Conservation (phyloP, 2,113 vertebrate genomes). For the Azemiops feae region DNA sequence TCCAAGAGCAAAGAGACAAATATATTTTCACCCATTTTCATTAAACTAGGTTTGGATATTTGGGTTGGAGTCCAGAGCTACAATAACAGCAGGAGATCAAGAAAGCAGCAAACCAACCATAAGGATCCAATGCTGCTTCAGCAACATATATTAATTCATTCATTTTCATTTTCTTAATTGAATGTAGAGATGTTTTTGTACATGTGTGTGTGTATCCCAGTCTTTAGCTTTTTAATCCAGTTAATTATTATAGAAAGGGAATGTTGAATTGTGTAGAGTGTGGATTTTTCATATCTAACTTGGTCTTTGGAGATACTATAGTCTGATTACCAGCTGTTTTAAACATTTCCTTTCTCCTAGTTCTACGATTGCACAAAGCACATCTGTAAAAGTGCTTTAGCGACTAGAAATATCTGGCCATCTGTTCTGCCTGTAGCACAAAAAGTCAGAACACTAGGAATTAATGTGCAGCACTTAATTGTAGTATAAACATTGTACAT, state of each 20-base stretch:
- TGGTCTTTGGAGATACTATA: not conserved
- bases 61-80: not conserved
- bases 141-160: not conserved
- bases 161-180: not conserved
- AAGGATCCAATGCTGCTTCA: not conserved
- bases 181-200: not conserved
- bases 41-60: not conserved
- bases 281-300: not conserved
- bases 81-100: not conserved
- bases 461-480: not conserved
- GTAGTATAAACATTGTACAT: not conserved
- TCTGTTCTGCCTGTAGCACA: not conserved
- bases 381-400: not conserved
- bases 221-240: not conserved
- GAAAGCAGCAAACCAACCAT: not conserved
- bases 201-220: not conserved
- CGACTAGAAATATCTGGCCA: not conserved
- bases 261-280: not conserved
- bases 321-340: not conserved
- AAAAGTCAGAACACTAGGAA: not conserved
- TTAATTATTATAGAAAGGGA: not conserved
- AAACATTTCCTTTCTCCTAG: not conserved
- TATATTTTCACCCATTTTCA: not conserved
- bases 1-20: not conserved
- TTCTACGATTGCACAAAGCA: not conserved